phyloP scores from a whole-genome alignment of 2,888 invertebrate genomes.

The Tinea semifulvella region DNA sequence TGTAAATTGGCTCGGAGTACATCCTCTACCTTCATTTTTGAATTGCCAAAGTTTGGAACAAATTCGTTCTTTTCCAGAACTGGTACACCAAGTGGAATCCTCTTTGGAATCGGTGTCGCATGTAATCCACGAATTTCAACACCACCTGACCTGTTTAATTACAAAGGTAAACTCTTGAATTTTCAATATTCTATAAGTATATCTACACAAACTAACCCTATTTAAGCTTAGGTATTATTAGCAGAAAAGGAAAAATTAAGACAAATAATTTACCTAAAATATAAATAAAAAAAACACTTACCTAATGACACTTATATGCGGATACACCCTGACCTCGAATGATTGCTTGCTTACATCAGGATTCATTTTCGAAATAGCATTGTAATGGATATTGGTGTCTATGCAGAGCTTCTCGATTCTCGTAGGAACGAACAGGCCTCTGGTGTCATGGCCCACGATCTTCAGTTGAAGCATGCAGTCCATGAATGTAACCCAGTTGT shows the following conservation, averaged over 20 bases:
- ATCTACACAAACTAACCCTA: too few species aligned
- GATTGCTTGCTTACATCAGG: constrained; percentile 48
- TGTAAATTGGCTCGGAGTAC: constrained; percentile 72
- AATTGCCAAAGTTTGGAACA: constrained; percentile 66
- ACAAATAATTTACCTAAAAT: background rate
- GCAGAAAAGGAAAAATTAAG: too few species aligned
- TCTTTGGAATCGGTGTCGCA: constrained; percentile 77
- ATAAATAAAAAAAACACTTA: constrained; percentile 21
- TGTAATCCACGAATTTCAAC: constrained; percentile 81
- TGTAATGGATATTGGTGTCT: constrained; percentile 70
- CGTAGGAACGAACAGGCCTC: constrained; percentile 79
- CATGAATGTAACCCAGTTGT: constrained; percentile 89
- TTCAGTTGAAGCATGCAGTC: constrained; percentile 89
- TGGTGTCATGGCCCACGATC: constrained; percentile 73
- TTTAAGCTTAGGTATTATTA: too few species aligned
- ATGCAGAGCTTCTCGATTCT: constrained; percentile 76
- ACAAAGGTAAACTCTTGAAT: constrained; percentile 17
- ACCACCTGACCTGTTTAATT: constrained; percentile 70
- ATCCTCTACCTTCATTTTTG: constrained; percentile 54
- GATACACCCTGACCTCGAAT: constrained; percentile 53
- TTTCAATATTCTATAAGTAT: too few species aligned
- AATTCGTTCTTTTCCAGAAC: constrained; percentile 81
- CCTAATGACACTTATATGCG: constrained; percentile 61
- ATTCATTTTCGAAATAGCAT: constrained; percentile 54
- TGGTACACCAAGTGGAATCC: constrained; percentile 75